phyloP scores from a whole-genome alignment of 2,113 vertebrate genomes.

The Tricholaema leucomelas region DNA sequence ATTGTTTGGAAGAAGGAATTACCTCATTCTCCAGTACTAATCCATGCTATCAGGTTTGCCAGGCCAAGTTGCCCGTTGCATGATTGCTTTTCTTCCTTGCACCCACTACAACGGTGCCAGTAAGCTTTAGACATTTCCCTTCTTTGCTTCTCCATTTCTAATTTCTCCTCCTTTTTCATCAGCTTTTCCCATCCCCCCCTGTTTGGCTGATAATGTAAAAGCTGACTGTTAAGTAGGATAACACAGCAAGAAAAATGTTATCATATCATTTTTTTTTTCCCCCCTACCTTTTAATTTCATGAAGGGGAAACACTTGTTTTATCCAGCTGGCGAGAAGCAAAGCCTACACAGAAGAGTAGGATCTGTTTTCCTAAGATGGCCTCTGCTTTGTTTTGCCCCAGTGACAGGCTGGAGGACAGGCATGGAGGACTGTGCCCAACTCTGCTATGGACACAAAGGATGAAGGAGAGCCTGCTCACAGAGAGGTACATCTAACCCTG shows the following conservation, averaged over 20 bases:
- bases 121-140: neutral
- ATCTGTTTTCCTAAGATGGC: rapidly evolving
- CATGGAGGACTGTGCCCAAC: neutral
- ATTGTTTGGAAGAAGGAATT: neutral
- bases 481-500: neutral
- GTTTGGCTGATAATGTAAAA: neutral
- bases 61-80: neutral
- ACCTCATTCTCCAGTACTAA: neutral
- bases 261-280: neutral
- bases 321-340: neutral
- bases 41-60: neutral
- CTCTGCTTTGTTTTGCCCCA: neutral
- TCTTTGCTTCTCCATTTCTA: neutral
- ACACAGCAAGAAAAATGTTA: neutral
- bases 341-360: neutral
- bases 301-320: neutral
- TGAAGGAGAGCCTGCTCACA: neutral
- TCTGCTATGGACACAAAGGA: neutral
- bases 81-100: neutral
- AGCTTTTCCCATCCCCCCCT: neutral
- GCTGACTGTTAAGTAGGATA: neutral
- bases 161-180: neutral
- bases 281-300: neutral
- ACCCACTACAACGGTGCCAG: neutral
- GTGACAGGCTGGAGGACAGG: neutral